A percentile compares a stretch with the other conserved stretches of the same genome.
Conservation (phyloP, 2,888 invertebrate species). For the Cheilosia impressa region DNA sequence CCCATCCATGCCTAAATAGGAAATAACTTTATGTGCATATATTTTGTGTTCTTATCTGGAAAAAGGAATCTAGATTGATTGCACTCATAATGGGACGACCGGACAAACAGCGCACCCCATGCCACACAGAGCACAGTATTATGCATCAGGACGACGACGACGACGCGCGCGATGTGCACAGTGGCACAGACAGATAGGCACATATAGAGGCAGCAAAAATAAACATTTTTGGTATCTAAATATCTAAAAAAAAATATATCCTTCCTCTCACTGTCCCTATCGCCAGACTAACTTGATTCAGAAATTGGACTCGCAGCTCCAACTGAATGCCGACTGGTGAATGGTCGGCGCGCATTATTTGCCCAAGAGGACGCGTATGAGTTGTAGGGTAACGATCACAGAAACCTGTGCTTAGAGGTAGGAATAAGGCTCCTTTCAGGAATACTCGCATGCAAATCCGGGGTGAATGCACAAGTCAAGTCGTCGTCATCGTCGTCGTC, state of each 20-base stretch:
- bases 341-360: slow-evolving; percentile 53
- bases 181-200: background rate
- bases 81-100: slow-evolving; percentile 75
- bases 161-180: slow-evolving; percentile 4
- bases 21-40: slow-evolving; percentile 75
- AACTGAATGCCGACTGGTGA: slow-evolving; percentile 32
- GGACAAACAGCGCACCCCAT: slow-evolving; percentile 56
- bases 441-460: slow-evolving; percentile 66
- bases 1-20: slow-evolving; percentile 64
- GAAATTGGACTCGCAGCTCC: slow-evolving; percentile 45
- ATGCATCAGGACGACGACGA: slow-evolving; percentile 2
- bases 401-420: slow-evolving; percentile 60
- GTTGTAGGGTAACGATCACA: slow-evolving; percentile 1
- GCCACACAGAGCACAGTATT: slow-evolving; percentile 1
- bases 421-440: slow-evolving; percentile 40
- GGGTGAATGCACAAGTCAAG: slow-evolving; percentile 72
- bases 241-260: slow-evolving; percentile 35
- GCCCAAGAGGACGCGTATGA: slow-evolving; percentile 47
- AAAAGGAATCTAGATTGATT: slow-evolving; percentile 76
- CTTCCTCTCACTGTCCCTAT: slow-evolving; percentile 33
- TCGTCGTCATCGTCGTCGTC: background rate
- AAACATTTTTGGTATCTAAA: slow-evolving; percentile 37
- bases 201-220: slow-evolving; percentile 37
- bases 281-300: slow-evolving; percentile 55
- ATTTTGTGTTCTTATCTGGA: slow-evolving; percentile 73